Conservation (phyloP, 2,797 vertebrate genomes). For the Siniperca scherzeri region DNA sequence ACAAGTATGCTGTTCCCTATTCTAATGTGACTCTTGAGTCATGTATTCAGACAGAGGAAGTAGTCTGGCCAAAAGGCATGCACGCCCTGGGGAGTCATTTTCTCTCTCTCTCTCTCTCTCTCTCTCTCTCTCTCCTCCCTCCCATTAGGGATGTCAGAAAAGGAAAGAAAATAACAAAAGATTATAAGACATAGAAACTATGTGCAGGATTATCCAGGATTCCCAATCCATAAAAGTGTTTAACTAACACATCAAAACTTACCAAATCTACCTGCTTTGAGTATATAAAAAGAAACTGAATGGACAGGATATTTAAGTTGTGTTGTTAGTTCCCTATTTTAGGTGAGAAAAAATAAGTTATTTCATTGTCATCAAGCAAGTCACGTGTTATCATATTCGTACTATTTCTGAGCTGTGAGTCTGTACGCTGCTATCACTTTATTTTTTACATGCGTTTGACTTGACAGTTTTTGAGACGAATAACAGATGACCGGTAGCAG, state of each 20-base stretch:
- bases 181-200: not conserved
- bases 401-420: constrained; percentile 27
- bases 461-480: constrained; percentile 46
- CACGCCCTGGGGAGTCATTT: constrained; percentile 70
- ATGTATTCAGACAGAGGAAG: constrained; percentile 75
- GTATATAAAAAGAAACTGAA: not conserved
- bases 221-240: not conserved
- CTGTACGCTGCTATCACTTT: constrained; percentile 31
- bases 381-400: constrained; percentile 15
- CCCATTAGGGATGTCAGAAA: not conserved
- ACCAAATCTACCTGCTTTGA: not conserved
- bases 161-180: not conserved
- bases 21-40: constrained; percentile 74
- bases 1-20: constrained; percentile 25
- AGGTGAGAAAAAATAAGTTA: not conserved
- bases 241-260: not conserved
- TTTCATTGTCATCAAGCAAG: constrained; percentile 23
- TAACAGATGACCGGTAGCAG: constrained; percentile 22
- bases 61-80: constrained; percentile 74
- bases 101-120: constrained; percentile 52
- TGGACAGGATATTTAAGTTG: not conserved
- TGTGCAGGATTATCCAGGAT: not conserved
- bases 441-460: constrained; percentile 15
- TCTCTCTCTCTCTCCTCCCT: constrained; percentile 13
- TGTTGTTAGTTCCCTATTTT: not conserved